Conservation (phyloP, 2,888 invertebrate species). For the Chymomyza procnemis region DNA sequence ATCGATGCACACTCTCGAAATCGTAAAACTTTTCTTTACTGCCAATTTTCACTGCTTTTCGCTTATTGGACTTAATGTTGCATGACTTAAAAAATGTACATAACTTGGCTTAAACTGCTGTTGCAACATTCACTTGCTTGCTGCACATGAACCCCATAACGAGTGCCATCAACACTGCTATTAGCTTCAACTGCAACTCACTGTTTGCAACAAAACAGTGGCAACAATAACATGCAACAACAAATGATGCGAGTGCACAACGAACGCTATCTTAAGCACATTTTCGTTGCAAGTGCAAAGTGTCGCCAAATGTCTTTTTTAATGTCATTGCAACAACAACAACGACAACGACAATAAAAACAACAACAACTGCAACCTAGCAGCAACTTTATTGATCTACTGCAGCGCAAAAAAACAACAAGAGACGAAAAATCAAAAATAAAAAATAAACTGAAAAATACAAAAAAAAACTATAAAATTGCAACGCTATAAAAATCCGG, state of each 20-base stretch:
- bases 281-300: conserved; percentile 24
- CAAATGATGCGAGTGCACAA: neutral
- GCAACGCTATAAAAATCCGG: neutral
- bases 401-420: neutral
- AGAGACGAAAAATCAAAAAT: neutral
- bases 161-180: conserved; percentile 21
- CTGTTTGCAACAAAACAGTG: neutral
- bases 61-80: neutral
- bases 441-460: neutral
- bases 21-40: neutral
- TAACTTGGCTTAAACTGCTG: neutral
- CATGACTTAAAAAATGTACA: neutral
- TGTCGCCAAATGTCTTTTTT: conserved; percentile 3
- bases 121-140: neutral
- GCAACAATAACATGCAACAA: conserved; percentile 5
- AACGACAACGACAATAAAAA: neutral
- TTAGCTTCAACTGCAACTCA: neutral
- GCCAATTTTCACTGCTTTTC: neutral
- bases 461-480: neutral
- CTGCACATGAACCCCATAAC: conserved; percentile 17
- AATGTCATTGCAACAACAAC: neutral
- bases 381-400: neutral
- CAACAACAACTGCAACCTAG: neutral
- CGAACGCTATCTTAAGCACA: conserved; percentile 3
- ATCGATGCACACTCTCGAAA: neutral